Base-by-base conservation (phyloP, 2,113 vertebrate species). In the Vulpes lagopus region DNA sequence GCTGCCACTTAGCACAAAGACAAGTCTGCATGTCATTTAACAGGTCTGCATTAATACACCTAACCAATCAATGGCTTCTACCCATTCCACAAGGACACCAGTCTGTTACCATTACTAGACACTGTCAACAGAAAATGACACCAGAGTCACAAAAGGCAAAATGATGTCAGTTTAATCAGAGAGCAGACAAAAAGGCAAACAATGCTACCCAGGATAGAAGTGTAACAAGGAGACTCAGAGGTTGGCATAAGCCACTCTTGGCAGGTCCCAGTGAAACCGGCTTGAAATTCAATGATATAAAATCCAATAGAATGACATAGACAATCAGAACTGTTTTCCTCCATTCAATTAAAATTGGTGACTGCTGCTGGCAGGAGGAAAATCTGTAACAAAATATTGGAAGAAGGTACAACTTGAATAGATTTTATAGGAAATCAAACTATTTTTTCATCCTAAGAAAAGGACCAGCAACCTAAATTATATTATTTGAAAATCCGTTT, bases 61-160 rank as follows among this genome's bases (percentile, higher is more conserved):
- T 98, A 98, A 96, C 96, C 98, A 99, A 99, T 99, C 99, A 99
- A 99, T 99, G 98, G 78, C 96, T 97, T 97, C 97, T 97, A 97
- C 97, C 98, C 98, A 98, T 98, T 98, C 98, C 98, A 97, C 98
- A 99, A 99, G 99, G 99, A 98, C 98, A 98, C 43, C 23, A 92
- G 97, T 98, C 97, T 98, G 97, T 98, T 98, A 98, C 98, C 92
- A 98, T 98, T 98, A 98, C 98, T 95, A 97, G 98, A 97, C 97
- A 97, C 98, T 99, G 98, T 99, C 99, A 99, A 99, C 98, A 98
- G 97, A 99, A 99, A 99, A 98, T 98, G 98, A 99, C 98, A 98
- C 97, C 71, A 93, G 98, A 99, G 98, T 98, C 98, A 97, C 98
- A 98, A 98, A 98, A 98, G 98, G 98, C 98, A 99, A 99, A 98